Conservation (phyloP, 2,113 vertebrate species). For the Aldabrachelys gigantea region DNA sequence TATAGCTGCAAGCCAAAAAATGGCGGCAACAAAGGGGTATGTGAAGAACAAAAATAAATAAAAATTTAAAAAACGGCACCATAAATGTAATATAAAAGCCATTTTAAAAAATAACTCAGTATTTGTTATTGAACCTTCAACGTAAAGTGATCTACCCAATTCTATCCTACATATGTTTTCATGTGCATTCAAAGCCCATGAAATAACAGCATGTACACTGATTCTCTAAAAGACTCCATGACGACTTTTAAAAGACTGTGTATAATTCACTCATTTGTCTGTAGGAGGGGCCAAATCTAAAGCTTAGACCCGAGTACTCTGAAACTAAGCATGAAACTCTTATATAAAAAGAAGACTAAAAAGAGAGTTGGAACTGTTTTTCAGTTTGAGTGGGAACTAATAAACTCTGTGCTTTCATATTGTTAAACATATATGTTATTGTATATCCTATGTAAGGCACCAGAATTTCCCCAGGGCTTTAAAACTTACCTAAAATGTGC, state of each 20-base stretch:
- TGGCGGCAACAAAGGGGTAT: background rate
- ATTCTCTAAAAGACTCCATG: background rate
- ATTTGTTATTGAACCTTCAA: background rate
- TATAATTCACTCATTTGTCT: background rate
- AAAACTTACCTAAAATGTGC: background rate
- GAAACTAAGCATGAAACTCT: background rate
- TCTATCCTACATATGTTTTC: background rate
- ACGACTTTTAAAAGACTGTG: background rate
- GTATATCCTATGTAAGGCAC: background rate
- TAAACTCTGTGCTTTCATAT: background rate
- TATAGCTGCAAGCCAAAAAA: background rate
- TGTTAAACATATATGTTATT: background rate
- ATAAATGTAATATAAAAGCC: background rate
- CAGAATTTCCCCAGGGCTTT: background rate
- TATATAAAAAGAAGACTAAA: background rate
- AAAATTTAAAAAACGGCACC: too few species aligned
- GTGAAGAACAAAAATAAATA: background rate
- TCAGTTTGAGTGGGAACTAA: background rate
- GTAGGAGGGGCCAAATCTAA: background rate
- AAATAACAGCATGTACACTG: background rate
- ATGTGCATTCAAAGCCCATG: too few species aligned
- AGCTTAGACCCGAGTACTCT: background rate
- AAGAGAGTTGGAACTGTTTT: background rate
- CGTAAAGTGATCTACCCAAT: background rate
- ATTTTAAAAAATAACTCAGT: background rate